Conservation (phyloP, 2,113 vertebrate genomes). For the Centropristis striata region DNA sequence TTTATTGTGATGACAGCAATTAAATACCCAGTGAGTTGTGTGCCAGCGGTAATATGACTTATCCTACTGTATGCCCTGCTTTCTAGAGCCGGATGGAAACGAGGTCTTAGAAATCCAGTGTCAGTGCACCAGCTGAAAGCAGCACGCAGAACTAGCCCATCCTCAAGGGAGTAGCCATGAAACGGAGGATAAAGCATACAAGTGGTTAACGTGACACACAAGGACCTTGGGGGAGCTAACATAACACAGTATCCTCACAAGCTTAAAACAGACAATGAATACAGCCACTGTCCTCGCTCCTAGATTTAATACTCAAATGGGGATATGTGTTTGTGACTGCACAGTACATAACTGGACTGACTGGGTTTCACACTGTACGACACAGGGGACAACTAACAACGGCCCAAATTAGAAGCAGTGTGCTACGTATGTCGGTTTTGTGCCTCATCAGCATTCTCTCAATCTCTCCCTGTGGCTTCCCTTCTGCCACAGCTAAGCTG, state of each 20-base stretch:
- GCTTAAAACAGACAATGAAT: conserved; percentile 51
- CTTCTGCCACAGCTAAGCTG: conserved; percentile 74
- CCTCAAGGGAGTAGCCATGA: conserved; percentile 63
- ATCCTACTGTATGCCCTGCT: conserved; percentile 53
- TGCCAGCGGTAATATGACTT: conserved; percentile 73
- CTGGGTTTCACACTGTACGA: conserved; percentile 45
- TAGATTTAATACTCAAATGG: conserved; percentile 46
- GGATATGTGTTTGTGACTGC: conserved; percentile 57
- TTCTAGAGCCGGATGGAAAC: conserved; percentile 47
- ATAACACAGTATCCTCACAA: conserved; percentile 56
- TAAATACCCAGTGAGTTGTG: conserved; percentile 77
- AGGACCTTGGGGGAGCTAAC: conserved; percentile 30
- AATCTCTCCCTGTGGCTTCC: conserved; percentile 68
- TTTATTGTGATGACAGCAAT: conserved; percentile 79
- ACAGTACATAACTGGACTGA: conserved; percentile 58
- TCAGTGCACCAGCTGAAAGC: conserved; percentile 42
- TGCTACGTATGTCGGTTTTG: conserved; percentile 53
- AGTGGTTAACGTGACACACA: conserved; percentile 64
- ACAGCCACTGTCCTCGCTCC: conserved; percentile 28
- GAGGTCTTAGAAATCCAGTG: conserved; percentile 38
- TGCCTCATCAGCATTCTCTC: conserved; percentile 77
- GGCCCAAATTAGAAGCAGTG: conserved; percentile 75
- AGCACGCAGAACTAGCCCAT: conserved; percentile 27
- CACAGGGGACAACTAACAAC: conserved; percentile 61
- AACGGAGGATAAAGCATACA: conserved; percentile 57